A percentile compares a stretch with the other conserved stretches of the same genome.
Evolutionary conservation across 2,113 vertebrate species (phyloP).

Genomic region (Strix aluco): DNA sequence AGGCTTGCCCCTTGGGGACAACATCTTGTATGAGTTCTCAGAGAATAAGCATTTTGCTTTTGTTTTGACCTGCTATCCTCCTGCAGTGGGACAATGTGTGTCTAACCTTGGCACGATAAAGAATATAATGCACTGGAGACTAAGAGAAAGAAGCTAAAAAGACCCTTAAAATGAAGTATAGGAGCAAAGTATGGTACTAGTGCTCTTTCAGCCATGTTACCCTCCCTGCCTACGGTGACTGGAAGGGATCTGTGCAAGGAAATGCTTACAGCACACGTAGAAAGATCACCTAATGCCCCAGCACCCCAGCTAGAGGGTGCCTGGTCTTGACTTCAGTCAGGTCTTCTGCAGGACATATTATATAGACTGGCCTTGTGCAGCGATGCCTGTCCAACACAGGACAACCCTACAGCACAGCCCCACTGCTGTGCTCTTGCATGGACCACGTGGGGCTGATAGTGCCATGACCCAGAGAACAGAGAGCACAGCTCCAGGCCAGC

Average conservation of each 20-base stretch:
- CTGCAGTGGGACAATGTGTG: not conserved
- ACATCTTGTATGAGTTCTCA: not conserved
- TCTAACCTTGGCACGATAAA: not conserved
- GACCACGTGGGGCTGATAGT: fast-evolving
- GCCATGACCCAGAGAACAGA: not conserved
- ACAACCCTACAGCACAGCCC: not conserved
- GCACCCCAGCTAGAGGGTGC: fast-evolving
- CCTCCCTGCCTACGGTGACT: not conserved
- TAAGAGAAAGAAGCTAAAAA: not conserved
- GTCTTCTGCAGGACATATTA: not conserved
- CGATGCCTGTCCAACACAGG: not conserved
- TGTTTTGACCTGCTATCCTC: not conserved
- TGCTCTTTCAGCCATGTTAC: not conserved
- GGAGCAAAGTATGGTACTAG: not conserved
- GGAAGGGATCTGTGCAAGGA: not conserved
- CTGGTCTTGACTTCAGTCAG: not conserved
- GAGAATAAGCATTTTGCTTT: not conserved
- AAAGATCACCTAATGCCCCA: not conserved
- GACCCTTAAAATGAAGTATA: not conserved
- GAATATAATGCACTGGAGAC: not conserved
- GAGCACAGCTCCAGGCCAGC: not conserved
- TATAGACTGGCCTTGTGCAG: no score
- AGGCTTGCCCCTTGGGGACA: not conserved
- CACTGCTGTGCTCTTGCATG: no score
- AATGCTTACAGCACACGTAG: not conserved